Evolutionary conservation across 2,797 vertebrate genomes (phyloP).

Genomic region (Alauda arvensis): DNA sequence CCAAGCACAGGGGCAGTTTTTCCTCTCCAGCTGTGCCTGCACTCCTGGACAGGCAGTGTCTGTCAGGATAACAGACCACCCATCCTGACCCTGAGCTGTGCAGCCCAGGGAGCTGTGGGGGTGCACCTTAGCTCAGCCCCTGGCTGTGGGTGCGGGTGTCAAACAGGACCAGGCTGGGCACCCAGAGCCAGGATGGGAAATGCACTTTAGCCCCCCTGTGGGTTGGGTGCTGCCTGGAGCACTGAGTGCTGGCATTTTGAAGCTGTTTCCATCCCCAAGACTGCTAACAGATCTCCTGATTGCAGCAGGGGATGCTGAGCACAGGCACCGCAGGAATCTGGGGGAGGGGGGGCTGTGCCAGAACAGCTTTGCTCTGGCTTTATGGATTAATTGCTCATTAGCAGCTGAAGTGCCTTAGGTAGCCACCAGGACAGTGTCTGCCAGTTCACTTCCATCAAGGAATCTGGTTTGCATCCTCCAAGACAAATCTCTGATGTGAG

Average conservation of each 20-base stretch:
- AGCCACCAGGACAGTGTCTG: background rate
- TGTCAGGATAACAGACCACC: rapidly evolving
- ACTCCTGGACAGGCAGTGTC: background rate
- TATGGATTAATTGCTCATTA: background rate
- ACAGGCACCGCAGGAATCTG: rapidly evolving
- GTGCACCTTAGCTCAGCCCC: background rate
- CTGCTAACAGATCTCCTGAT: background rate
- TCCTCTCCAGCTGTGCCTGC: background rate
- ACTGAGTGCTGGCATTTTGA: background rate
- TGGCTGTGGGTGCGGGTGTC: background rate
- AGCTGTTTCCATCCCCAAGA: background rate
- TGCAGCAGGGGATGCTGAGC: background rate
- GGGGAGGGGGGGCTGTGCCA: background rate
- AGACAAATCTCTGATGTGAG: background rate
- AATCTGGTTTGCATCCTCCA: background rate
- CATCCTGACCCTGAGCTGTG: rapidly evolving
- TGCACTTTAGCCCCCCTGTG: rapidly evolving
- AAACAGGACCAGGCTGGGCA: background rate
- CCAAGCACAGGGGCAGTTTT: background rate
- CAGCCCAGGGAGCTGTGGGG: background rate
- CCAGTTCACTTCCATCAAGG: background rate
- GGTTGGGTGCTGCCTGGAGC: rapidly evolving
- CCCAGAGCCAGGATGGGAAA: background rate
- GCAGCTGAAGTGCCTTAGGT: background rate
- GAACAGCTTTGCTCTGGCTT: background rate